These are phyloP conservation scores for Lacerta bilineata DNA, from an alignment of 2,797 vertebrate species.

Conservation along the genomic window DNA sequence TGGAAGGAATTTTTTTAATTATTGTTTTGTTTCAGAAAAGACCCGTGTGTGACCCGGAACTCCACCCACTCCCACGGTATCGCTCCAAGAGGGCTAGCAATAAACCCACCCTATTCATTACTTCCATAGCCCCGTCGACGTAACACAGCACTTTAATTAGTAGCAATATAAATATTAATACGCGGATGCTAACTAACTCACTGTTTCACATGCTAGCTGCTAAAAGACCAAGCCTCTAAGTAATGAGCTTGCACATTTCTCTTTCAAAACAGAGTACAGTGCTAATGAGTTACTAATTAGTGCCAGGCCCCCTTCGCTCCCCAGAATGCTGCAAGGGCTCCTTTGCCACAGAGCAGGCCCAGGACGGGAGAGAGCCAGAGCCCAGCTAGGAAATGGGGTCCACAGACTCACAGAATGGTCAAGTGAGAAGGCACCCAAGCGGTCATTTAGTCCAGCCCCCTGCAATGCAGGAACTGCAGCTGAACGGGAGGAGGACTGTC, in stretches of 20 bases:
- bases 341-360: too few species aligned
- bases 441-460: too few species aligned
- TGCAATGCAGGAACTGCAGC: background rate
- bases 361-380: too few species aligned
- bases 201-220: background rate
- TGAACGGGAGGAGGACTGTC: background rate
- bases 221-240: background rate
- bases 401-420: too few species aligned
- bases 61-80: accelerated
- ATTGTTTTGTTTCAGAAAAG: too few species aligned
- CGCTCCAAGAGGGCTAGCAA: background rate
- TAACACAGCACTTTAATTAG: background rate
- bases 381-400: background rate
- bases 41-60: too few species aligned
- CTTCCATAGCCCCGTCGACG: background rate
- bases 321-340: background rate
- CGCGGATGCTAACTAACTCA: background rate
- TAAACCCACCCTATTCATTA: accelerated
- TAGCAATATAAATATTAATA: conserved; percentile 13
- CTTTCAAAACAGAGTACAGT: background rate
- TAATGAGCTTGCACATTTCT: background rate
- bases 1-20: too few species aligned
- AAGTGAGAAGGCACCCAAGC: too few species aligned
- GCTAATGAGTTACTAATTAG: conserved; percentile 17
- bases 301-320: background rate